These are phyloP conservation scores for Leucozona laternaria DNA, from an alignment of 2,888 invertebrate species.

Conservation along the genomic window DNA sequence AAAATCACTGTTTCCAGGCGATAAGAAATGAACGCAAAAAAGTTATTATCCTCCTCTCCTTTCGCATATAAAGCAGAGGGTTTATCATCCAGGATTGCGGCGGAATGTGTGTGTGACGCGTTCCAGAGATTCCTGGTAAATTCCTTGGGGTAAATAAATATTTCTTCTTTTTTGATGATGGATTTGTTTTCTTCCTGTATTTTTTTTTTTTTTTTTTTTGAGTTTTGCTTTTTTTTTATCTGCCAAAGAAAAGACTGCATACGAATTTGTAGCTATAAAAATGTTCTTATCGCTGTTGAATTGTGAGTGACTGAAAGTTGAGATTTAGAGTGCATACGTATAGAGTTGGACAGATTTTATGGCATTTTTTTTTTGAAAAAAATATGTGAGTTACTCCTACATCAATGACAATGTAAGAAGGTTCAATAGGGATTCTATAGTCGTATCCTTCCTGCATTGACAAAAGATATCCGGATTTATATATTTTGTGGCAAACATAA, in stretches of 20 bases:
- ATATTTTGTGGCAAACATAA: conserved; percentile 14
- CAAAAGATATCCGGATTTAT: conserved; percentile 28
- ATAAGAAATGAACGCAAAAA: conserved; percentile 53
- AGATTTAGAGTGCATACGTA: conserved; percentile 27
- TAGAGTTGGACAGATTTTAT: conserved; percentile 41
- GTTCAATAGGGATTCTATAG: conserved; percentile 19
- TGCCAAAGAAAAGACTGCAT: conserved; percentile 42
- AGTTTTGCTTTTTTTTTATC: conserved; percentile 44
- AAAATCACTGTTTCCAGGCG: conserved; percentile 69
- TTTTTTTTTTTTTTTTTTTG: conserved; percentile 1
- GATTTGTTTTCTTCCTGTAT: conserved; percentile 44
- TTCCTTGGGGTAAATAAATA: conserved; percentile 70
- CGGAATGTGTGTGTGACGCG: conserved; percentile 45
- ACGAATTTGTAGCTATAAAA: conserved; percentile 44
- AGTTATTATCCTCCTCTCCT: conserved; percentile 21
- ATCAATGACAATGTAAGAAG: conserved; percentile 41
- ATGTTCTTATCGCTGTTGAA: conserved; percentile 49
- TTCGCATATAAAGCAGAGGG: conserved; percentile 12
- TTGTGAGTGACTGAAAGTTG: conserved; percentile 5
- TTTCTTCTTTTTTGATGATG: conserved; percentile 58
- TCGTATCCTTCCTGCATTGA: conserved; percentile 35
- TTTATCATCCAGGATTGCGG: conserved; percentile 6
- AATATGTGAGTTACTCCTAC: conserved; percentile 6
- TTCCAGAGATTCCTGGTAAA: conserved; percentile 49
- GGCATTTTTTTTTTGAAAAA: conserved; percentile 1